These are phyloP conservation scores for Dolichotis patagonum DNA, from an alignment of 2,113 vertebrate genomes.

Conservation along the genomic window DNA sequence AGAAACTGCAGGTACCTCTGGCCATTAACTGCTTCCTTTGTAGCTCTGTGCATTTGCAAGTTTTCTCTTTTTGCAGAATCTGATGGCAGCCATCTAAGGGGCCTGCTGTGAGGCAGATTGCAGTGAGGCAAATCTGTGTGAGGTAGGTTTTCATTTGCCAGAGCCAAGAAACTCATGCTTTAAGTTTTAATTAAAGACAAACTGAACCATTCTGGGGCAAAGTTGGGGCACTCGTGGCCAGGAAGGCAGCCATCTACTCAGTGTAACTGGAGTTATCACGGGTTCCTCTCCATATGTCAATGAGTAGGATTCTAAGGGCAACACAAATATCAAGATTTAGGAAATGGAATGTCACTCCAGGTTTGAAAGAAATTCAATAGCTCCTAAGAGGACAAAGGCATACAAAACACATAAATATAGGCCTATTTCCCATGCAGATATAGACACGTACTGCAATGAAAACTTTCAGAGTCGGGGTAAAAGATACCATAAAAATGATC, in stretches of 20 bases:
- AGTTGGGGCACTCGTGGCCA: background rate
- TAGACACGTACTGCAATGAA: background rate
- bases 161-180: slow-evolving; percentile 77
- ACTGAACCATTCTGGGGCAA: slow-evolving; percentile 64
- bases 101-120: slow-evolving; percentile 79
- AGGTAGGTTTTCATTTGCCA: slow-evolving; percentile 76
- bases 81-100: slow-evolving; percentile 53
- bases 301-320: slow-evolving; percentile 18
- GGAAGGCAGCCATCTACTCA: slow-evolving; percentile 21
- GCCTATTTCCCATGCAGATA: background rate
- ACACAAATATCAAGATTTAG: background rate
- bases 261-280: background rate
- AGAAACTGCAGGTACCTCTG: slow-evolving; percentile 67
- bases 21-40: slow-evolving; percentile 68
- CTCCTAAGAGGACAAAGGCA: background rate
- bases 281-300: background rate
- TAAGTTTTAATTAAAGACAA: slow-evolving; percentile 85
- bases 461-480: background rate
- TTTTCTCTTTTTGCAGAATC: slow-evolving; percentile 53
- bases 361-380: background rate
- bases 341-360: background rate
- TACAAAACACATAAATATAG: background rate
- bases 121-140: slow-evolving; percentile 67
- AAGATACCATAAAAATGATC: background rate
- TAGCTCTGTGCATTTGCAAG: slow-evolving; percentile 50